Percentiles rank a stretch among this genome's conserved stretches.
Evolutionary conservation across 2,888 invertebrate species (phyloP).

Genomic region (Drosophila demipolita): DNA sequence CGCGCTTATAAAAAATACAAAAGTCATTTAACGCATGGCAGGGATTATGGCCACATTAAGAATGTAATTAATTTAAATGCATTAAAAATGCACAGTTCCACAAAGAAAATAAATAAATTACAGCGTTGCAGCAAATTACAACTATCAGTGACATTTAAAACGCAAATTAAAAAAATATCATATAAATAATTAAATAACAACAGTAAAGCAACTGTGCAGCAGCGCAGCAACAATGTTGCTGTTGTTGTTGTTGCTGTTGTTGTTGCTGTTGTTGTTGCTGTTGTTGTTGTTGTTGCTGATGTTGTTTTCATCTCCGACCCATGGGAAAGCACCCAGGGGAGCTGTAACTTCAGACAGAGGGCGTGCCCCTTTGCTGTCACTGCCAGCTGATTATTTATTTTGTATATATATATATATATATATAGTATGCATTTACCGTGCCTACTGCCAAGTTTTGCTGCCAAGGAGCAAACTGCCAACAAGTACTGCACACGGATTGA

Average conservation of each 20-base stretch:
- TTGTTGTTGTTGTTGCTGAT: neutral
- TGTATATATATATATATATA: slow-evolving; percentile 4
- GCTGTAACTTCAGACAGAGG: slow-evolving; percentile 41
- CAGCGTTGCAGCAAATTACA: slow-evolving; percentile 24
- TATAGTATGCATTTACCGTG: slow-evolving; percentile 35
- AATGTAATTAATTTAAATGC: slow-evolving; percentile 76
- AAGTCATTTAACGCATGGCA: slow-evolving; percentile 68
- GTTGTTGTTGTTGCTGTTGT: neutral
- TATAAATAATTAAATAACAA: slow-evolving; percentile 70
- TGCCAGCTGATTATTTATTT: slow-evolving; percentile 70
- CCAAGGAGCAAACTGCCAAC: slow-evolving; percentile 39
- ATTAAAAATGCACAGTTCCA: slow-evolving; percentile 55
- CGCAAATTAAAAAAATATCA: slow-evolving; percentile 46
- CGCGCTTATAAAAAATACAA: slow-evolving; percentile 46
- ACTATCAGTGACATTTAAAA: slow-evolving; percentile 62
- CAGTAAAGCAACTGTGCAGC: slow-evolving; percentile 21
- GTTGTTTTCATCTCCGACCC: slow-evolving; percentile 37
- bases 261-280: neutral
- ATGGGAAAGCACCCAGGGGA: slow-evolving; percentile 1
- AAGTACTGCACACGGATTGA: slow-evolving; percentile 60
- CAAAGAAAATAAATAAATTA: slow-evolving; percentile 50
- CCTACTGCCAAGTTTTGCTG: slow-evolving; percentile 53
- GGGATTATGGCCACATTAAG: slow-evolving; percentile 71
- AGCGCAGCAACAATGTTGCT: too few relatives aligned
- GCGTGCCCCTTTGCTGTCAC: slow-evolving; percentile 47